phyloP scores from a whole-genome alignment of 2,797 vertebrate species.

The Zalophus californianus region DNA sequence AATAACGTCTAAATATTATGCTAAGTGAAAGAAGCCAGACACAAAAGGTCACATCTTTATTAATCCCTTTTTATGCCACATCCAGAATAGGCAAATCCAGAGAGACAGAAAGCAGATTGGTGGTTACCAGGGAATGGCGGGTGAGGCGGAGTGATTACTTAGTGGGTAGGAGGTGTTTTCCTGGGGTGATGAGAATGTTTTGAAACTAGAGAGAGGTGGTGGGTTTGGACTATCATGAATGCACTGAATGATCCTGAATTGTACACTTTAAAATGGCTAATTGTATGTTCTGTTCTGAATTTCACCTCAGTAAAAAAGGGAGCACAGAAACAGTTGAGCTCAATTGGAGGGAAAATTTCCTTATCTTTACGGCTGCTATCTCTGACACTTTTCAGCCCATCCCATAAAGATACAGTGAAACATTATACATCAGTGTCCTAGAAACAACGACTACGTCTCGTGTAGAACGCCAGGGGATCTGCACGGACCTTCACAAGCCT shows the following conservation, averaged over 20 bases:
- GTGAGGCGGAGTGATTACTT: background rate
- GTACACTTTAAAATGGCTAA: background rate
- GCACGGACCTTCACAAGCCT: background rate
- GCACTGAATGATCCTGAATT: background rate
- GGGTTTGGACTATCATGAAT: background rate
- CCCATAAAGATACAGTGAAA: background rate
- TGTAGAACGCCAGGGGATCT: background rate
- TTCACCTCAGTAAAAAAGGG: background rate
- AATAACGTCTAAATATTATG: background rate
- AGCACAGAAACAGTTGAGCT: background rate
- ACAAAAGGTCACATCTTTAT: background rate
- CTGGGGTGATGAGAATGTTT: background rate
- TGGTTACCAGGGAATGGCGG: background rate
- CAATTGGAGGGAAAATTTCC: background rate
- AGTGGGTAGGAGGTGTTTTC: background rate
- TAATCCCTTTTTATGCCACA: background rate
- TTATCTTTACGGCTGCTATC: background rate
- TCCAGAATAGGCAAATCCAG: background rate
- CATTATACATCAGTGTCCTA: background rate
- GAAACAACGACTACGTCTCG: background rate
- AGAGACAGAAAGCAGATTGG: background rate
- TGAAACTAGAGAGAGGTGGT: background rate
- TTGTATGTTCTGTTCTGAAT: background rate
- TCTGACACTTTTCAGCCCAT: background rate
- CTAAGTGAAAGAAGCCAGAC: constrained; percentile 40